phyloP scores from a whole-genome alignment of 1,140 invertebrate species.

The Drosophila ambigua region DNA sequence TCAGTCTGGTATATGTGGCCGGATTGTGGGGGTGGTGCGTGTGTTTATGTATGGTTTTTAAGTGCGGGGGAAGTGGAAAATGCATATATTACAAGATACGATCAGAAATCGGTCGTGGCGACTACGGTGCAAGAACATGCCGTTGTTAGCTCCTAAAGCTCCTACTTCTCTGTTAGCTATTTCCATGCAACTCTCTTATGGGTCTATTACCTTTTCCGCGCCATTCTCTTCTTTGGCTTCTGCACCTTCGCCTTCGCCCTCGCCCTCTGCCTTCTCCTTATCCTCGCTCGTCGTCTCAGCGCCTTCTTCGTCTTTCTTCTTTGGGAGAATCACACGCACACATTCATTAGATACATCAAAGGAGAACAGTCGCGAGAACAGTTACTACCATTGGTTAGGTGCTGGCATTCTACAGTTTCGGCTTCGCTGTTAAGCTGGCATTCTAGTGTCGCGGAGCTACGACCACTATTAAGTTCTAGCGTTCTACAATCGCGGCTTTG shows the following conservation, averaged over 20 bases:
- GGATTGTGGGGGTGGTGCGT: slow-evolving; percentile 29
- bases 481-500: background rate
- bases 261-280: slow-evolving; percentile 37
- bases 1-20: slow-evolving; percentile 52
- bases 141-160: slow-evolving; percentile 47
- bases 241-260: slow-evolving; percentile 39
- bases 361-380: too few relatives aligned
- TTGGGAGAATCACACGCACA: slow-evolving; percentile 36
- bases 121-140: slow-evolving; percentile 39
- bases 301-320: slow-evolving; percentile 49
- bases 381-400: slow-evolving; percentile 8
- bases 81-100: slow-evolving; percentile 52
- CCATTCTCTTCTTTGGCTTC: slow-evolving; percentile 39
- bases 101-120: slow-evolving; percentile 6
- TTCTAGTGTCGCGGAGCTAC: background rate
- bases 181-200: slow-evolving; percentile 32
- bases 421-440: slow-evolving; percentile 10
- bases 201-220: slow-evolving; percentile 66
- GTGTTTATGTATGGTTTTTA: slow-evolving; percentile 29
- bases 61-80: slow-evolving; percentile 27
- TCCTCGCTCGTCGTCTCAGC: slow-evolving; percentile 14
- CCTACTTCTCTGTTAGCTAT: slow-evolving; percentile 42
- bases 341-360: slow-evolving; percentile 13
- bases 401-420: background rate
- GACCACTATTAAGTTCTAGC: slow-evolving; percentile 10